phyloP scores from a whole-genome alignment of 2,797 vertebrate species.

The Ptychobarbus kaznakovi region DNA sequence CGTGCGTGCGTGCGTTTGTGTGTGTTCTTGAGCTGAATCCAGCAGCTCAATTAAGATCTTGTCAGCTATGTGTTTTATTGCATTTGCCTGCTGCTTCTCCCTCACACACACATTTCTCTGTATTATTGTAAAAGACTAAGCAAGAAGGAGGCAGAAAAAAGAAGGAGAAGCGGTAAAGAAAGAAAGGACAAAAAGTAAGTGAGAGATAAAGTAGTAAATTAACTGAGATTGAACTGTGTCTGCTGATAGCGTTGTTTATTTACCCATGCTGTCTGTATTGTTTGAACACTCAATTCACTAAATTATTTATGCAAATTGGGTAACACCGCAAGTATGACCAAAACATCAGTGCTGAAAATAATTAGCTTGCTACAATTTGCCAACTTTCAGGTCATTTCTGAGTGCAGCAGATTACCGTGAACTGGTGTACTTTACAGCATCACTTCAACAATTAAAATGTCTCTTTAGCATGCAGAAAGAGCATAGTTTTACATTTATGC shows the following conservation, averaged over 20 bases:
- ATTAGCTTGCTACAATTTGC: too few relatives aligned
- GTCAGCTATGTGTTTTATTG: conserved; percentile 60
- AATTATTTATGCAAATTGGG: neutral
- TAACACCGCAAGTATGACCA: too few relatives aligned
- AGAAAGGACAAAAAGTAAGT: conserved; percentile 27
- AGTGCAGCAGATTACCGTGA: neutral
- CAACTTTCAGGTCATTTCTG: neutral
- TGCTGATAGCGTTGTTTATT: neutral
- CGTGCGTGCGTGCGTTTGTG: too few relatives aligned
- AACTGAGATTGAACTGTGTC: conserved; percentile 4
- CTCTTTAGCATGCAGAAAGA: neutral
- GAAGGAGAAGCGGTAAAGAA: neutral
- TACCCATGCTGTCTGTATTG: neutral
- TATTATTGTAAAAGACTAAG: conserved; percentile 17
- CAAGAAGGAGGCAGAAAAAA: neutral
- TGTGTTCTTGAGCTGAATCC: conserved; percentile 60
- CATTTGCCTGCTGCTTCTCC: conserved; percentile 29
- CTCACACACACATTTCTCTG: conserved; percentile 35
- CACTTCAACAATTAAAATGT: neutral
- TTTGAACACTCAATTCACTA: neutral
- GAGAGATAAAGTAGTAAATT: neutral
- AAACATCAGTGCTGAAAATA: too few relatives aligned
- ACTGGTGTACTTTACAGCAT: conserved; percentile 5
- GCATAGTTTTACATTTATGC: neutral
- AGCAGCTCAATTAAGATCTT: conserved; percentile 65